These are phyloP conservation scores for Potorous gilbertii DNA, from an alignment of 2,797 vertebrate genomes.

Conservation along the genomic window DNA sequence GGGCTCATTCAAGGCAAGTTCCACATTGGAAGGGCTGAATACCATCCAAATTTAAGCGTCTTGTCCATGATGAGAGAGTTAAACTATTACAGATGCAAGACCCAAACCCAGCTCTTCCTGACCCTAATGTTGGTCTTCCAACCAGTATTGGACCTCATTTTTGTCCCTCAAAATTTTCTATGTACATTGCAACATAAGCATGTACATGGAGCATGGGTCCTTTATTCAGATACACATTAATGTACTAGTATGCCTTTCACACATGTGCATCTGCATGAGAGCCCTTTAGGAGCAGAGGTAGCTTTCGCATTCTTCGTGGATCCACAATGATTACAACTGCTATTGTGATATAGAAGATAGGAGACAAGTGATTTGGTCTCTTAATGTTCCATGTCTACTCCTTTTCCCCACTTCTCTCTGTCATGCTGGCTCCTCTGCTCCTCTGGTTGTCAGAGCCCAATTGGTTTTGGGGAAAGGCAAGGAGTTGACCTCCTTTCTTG, in stretches of 20 bases:
- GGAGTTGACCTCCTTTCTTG: not conserved
- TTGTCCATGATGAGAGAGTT: not conserved
- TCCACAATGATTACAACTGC: not conserved
- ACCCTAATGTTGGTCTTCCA: not conserved
- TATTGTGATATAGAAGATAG: not conserved
- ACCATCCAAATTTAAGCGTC: not conserved
- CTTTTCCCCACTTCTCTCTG: not conserved
- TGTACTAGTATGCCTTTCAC: not conserved
- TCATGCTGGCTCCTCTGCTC: not conserved
- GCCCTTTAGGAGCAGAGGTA: not conserved
- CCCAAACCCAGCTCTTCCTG: not conserved
- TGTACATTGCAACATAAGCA: not conserved
- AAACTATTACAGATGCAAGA: not conserved
- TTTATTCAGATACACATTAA: not conserved
- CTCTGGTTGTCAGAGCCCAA: not conserved
- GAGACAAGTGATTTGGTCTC: not conserved
- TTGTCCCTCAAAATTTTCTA: not conserved
- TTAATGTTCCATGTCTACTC: accelerated
- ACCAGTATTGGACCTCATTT: not conserved
- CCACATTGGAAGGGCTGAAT: not conserved
- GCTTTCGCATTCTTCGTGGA: not conserved
- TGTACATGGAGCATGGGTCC: not conserved
- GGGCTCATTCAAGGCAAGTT: not conserved
- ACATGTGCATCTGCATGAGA: not conserved
- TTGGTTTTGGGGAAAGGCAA: not conserved